These are phyloP conservation scores for Irena cyanogastra DNA, from an alignment of 2,113 vertebrate genomes.

Conservation along the genomic window DNA sequence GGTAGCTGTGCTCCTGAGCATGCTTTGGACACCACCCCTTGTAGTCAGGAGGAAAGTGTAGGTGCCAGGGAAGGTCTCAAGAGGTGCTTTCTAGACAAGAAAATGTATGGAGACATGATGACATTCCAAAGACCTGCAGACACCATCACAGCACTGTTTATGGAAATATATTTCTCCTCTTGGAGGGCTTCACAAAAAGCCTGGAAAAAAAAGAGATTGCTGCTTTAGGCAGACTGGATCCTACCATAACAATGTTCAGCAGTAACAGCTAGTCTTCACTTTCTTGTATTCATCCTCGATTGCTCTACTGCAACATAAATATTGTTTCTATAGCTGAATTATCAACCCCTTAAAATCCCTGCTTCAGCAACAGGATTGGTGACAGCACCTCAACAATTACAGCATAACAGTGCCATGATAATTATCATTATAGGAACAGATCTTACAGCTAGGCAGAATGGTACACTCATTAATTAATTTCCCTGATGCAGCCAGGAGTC, in stretches of 20 bases:
- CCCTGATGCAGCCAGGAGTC: constrained; percentile 29
- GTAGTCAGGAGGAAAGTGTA: neutral
- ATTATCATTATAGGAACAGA: constrained; percentile 41
- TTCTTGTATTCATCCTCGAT: neutral
- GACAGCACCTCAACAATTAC: neutral
- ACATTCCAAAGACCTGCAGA: neutral
- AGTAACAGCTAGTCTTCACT: neutral
- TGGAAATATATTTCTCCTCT: neutral
- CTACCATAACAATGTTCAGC: neutral
- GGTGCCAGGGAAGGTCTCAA: neutral
- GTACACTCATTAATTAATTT: constrained; percentile 57
- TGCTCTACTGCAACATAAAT: neutral
- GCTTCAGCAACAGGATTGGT: constrained; percentile 42
- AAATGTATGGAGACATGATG: neutral
- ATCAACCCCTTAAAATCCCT: neutral
- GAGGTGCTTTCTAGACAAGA: neutral
- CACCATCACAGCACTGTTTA: rapidly evolving
- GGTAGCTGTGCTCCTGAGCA: neutral
- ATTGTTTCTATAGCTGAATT: neutral
- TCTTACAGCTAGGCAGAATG: neutral
- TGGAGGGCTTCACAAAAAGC: neutral
- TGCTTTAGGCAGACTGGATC: neutral
- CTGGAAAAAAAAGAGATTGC: neutral
- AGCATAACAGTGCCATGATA: neutral
- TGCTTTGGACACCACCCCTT: rapidly evolving